Conservation (phyloP, 1,140 invertebrate species). For the Marisa cornuarietis region DNA sequence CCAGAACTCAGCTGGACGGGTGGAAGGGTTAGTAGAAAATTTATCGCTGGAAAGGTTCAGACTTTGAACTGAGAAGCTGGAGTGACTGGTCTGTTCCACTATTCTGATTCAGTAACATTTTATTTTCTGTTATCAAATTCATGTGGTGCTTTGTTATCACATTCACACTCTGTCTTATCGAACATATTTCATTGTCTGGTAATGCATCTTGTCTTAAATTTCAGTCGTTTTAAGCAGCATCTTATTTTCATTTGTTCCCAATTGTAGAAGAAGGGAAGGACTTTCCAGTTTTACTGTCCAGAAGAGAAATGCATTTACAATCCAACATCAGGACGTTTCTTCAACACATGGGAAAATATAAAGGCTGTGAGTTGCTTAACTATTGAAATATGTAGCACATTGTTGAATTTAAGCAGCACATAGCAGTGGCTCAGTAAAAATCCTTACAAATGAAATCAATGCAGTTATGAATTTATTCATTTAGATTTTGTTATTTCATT, state of each 20-base stretch:
- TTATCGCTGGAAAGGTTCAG: background rate
- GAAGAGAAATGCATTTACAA: slow-evolving; percentile 2
- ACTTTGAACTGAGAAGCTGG: background rate
- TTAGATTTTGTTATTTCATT: background rate
- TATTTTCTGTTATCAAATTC: background rate
- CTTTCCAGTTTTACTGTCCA: slow-evolving; percentile 10
- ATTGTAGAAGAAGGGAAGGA: background rate
- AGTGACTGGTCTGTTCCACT: background rate
- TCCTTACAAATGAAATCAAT: background rate
- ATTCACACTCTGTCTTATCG: background rate
- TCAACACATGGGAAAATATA: background rate
- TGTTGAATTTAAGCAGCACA: background rate
- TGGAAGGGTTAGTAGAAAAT: background rate
- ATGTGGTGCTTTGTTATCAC: background rate
- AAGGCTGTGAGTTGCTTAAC: slow-evolving; percentile 1
- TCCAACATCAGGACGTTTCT: background rate
- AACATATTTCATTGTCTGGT: background rate
- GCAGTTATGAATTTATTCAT: background rate
- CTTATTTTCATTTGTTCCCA: background rate
- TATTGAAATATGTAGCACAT: background rate
- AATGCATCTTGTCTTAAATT: too few species aligned
- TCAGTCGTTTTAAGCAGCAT: too few species aligned
- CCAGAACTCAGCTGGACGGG: background rate
- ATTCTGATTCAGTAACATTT: background rate
- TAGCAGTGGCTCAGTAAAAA: background rate